Evolutionary conservation across 1,140 invertebrate species (phyloP).

Genomic region (Arion vulgaris): DNA sequence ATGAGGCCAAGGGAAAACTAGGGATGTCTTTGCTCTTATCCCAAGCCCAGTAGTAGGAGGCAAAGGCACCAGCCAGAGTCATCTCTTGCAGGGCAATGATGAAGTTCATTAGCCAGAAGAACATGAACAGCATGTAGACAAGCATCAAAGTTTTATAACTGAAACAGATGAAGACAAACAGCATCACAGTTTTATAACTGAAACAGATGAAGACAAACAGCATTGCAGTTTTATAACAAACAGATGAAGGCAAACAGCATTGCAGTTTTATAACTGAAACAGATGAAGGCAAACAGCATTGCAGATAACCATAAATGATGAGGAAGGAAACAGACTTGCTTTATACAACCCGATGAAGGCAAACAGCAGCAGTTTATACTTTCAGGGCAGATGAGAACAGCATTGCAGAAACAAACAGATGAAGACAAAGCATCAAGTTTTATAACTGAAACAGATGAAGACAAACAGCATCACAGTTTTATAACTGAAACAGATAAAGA

Average conservation of each 20-base stretch:
- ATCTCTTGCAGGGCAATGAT: constrained; percentile 91
- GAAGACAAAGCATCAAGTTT: constrained; percentile 77
- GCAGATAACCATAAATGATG: constrained; percentile 65
- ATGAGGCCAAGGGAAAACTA: constrained; percentile 82
- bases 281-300: too few relatives aligned
- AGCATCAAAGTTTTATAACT: constrained; percentile 74
- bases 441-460: constrained; percentile 61
- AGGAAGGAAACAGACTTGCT: too few relatives aligned
- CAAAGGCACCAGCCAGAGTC: constrained; percentile 85
- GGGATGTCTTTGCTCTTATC: constrained; percentile 85
- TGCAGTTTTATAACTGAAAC: too few relatives aligned
- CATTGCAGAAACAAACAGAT: too few relatives aligned
- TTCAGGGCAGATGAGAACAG: too few relatives aligned
- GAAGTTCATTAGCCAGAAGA: constrained; percentile 93
- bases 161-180: constrained; percentile 43
- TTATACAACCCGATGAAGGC: too few relatives aligned
- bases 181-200: background rate
- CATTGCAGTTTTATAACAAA: background rate
- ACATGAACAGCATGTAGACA: constrained; percentile 86
- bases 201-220: too few relatives aligned
- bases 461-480: too few relatives aligned
- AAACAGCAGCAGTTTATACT: too few relatives aligned
- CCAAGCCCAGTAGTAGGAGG: constrained; percentile 96
- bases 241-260: too few relatives aligned
- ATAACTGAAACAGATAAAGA: background rate